A percentile compares a stretch with the other conserved stretches of the same genome.
These are phyloP conservation scores for Autographa pulchrina DNA, from an alignment of 2,888 invertebrate species.

Conservation along the genomic window DNA sequence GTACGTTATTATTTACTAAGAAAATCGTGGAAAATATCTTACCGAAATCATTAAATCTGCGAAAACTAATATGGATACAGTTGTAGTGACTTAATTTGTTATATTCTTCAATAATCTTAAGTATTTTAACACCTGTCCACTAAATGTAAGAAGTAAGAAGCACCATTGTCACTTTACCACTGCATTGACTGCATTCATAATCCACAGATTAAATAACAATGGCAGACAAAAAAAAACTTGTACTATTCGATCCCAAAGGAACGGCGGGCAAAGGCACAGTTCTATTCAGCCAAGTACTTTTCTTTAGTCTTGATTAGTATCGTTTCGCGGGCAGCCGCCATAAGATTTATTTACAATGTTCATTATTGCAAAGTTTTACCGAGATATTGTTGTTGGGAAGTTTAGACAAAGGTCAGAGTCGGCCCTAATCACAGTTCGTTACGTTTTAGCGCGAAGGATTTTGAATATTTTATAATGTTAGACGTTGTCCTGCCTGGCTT, in stretches of 20 bases:
- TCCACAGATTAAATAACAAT: constrained; percentile 40
- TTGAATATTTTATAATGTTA: constrained; percentile 45
- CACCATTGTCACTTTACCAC: constrained; percentile 19
- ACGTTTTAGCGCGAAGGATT: constrained; percentile 39
- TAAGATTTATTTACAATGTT: constrained; percentile 60
- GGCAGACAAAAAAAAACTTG: constrained; percentile 22
- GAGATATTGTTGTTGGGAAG: constrained; percentile 56
- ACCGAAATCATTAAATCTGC: neutral
- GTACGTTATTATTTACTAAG: neutral
- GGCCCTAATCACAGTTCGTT: constrained; percentile 52
- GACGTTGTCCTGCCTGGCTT: constrained; percentile 24
- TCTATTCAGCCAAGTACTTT: constrained; percentile 57
- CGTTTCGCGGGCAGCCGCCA: constrained; percentile 56
- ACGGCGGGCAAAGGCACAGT: constrained; percentile 18
- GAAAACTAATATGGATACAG: neutral
- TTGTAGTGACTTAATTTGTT: neutral
- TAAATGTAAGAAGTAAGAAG: constrained; percentile 9
- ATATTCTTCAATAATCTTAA: neutral
- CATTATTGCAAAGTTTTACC: constrained; percentile 54
- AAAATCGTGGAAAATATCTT: neutral
- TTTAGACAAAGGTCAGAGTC: constrained; percentile 53
- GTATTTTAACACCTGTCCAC: neutral
- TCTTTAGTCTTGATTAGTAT: constrained; percentile 60
- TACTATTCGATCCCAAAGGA: constrained; percentile 30
- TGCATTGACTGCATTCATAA: constrained; percentile 17